Percentiles rank a stretch among this genome's conserved stretches.
Evolutionary conservation across 2,797 vertebrate species (phyloP).

Genomic region (Adrianichthys oophorus): DNA sequence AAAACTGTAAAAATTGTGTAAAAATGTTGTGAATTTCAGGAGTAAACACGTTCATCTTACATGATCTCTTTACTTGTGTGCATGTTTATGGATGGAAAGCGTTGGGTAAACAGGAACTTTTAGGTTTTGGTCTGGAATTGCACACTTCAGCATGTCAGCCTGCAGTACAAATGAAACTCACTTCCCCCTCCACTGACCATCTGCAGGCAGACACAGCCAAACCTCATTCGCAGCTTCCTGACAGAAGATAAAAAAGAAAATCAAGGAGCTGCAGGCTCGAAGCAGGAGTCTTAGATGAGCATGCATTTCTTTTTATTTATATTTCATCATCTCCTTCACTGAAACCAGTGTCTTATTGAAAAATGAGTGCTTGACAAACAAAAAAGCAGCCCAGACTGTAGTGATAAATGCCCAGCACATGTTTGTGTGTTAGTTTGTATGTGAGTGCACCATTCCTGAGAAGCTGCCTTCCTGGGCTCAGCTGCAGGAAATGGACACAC

Average conservation of each 20-base stretch:
- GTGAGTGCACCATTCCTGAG: constrained; percentile 31
- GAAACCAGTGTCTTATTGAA: constrained; percentile 43
- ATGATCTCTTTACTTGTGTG: too few species aligned
- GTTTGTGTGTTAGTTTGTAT: constrained; percentile 13
- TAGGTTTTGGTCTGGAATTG: constrained; percentile 29
- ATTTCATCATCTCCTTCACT: constrained; percentile 47
- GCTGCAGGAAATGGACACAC: constrained; percentile 52
- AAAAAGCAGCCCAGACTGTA: neutral
- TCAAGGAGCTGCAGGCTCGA: constrained; percentile 29
- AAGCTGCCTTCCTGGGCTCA: constrained; percentile 45
- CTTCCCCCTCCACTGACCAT: constrained; percentile 19
- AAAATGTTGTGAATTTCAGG: constrained; percentile 14
- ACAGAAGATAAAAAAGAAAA: constrained; percentile 17
- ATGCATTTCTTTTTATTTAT: constrained; percentile 26
- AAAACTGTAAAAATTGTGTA: too few species aligned
- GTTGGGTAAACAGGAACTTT: constrained; percentile 30
- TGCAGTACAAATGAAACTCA: constrained; percentile 15
- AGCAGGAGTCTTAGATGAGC: constrained; percentile 40
- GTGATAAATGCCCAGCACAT: too few species aligned
- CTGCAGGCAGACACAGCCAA: constrained; percentile 19
- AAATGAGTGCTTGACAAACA: constrained; percentile 5
- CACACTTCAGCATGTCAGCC: constrained; percentile 30
- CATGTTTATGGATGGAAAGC: too few species aligned
- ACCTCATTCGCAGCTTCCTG: constrained; percentile 14
- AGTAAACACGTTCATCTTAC: too few species aligned